These are phyloP conservation scores for Eurytoma adleriae DNA, from an alignment of 2,888 invertebrate genomes.

Conservation along the genomic window DNA sequence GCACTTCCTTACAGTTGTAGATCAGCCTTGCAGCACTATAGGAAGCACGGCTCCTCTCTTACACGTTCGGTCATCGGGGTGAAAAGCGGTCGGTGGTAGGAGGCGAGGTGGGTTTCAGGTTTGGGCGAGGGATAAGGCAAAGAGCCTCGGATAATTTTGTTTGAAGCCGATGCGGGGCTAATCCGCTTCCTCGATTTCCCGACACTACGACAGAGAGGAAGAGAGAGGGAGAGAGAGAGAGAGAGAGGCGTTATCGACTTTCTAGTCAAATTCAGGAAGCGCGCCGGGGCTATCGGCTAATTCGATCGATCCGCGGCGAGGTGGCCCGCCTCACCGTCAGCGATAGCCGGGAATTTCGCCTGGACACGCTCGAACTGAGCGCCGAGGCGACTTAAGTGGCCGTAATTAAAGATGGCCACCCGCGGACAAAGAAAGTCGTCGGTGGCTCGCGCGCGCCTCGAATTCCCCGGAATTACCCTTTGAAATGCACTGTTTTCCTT, in stretches of 20 bases:
- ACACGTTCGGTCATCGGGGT: no score
- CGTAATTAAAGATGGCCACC: conserved; percentile 69
- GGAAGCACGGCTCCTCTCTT: no score
- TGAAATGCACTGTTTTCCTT: conserved; percentile 2
- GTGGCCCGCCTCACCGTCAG: conserved; percentile 8
- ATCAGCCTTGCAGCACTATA: no score
- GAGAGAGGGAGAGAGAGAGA: background rate
- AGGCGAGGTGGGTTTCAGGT: no score
- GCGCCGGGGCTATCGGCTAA: conserved; percentile 47
- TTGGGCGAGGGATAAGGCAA: no score
- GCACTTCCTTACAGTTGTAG: no score
- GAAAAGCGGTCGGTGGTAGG: no score
- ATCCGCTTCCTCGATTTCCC: conserved; percentile 43
- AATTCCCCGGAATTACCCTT: background rate
- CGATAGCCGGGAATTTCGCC: conserved; percentile 38
- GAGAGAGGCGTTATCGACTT: conserved; percentile 52
- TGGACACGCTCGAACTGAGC: conserved; percentile 25
- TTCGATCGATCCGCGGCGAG: conserved; percentile 49
- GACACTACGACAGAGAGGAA: background rate
- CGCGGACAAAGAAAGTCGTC: conserved; percentile 2
- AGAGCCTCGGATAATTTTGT: conserved; percentile 40
- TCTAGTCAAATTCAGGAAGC: conserved; percentile 54
- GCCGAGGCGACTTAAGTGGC: conserved; percentile 63
- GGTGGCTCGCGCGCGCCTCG: background rate
- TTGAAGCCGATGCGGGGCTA: conserved; percentile 14